A percentile compares a stretch with the other conserved stretches of the same genome.
phyloP scores from a whole-genome alignment of 2,113 vertebrate genomes.

The Morone saxatilis region DNA sequence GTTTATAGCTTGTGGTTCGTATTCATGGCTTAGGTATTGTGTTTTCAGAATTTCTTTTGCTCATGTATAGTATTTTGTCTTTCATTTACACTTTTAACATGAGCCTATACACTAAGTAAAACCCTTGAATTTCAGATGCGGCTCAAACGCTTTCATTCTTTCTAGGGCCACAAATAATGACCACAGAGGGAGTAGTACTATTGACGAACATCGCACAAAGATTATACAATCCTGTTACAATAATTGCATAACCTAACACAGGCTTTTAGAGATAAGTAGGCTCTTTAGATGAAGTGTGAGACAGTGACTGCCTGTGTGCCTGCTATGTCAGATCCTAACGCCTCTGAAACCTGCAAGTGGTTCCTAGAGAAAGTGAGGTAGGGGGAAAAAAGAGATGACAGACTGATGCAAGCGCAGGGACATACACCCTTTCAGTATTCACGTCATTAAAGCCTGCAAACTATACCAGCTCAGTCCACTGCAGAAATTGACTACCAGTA shows the following conservation, averaged over 20 bases:
- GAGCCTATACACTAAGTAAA: neutral
- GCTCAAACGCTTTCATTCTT: conserved; percentile 11
- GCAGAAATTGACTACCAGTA: conserved; percentile 26
- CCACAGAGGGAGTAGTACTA: conserved; percentile 21
- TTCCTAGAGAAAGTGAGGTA: conserved; percentile 42
- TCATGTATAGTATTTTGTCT: neutral
- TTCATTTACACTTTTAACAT: conserved; percentile 11
- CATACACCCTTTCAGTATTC: conserved; percentile 62
- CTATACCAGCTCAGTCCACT: conserved; percentile 26
- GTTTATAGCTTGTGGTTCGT: neutral
- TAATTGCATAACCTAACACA: conserved; percentile 63
- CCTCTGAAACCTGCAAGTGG: conserved; percentile 54
- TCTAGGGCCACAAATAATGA: conserved; percentile 21
- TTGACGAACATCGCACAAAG: conserved; percentile 37
- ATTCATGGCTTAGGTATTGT: neutral
- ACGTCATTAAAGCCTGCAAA: conserved; percentile 56
- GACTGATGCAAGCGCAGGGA: conserved; percentile 62
- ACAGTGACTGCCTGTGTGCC: conserved; percentile 50
- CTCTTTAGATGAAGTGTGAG: conserved; percentile 62
- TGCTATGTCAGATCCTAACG: conserved; percentile 55
- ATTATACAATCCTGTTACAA: conserved; percentile 58
- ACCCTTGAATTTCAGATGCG: conserved; percentile 7
- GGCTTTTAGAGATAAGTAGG: conserved; percentile 58
- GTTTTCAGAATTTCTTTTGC: neutral
- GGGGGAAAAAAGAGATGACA: conserved; percentile 15